phyloP scores from a whole-genome alignment of 2,797 vertebrate species.

The Rhinella marina region DNA sequence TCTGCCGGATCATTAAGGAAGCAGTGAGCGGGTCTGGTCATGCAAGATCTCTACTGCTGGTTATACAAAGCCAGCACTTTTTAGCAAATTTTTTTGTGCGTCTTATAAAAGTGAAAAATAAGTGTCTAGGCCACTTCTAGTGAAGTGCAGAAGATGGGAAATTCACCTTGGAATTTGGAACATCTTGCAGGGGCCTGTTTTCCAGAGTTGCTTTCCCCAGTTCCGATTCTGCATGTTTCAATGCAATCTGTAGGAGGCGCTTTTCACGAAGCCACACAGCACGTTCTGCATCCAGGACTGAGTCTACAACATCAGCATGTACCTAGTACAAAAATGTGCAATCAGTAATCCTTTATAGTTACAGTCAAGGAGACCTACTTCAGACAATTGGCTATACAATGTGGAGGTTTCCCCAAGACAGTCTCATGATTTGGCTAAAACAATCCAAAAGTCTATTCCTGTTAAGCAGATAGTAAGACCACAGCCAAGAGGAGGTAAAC shows the following conservation, averaged over 20 bases:
- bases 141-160: too few species aligned
- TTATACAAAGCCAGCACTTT: too few species aligned
- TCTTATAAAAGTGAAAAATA: neutral
- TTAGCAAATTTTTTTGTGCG: too few species aligned
- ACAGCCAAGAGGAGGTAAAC: too few species aligned
- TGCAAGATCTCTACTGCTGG: too few species aligned
- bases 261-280: constrained; percentile 71
- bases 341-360: neutral
- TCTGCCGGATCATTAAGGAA: too few species aligned
- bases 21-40: too few species aligned
- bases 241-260: constrained; percentile 61
- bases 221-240: constrained; percentile 73
- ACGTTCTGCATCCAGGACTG: constrained; percentile 68
- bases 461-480: too few species aligned
- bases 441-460: too few species aligned
- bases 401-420: neutral
- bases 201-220: constrained; percentile 68
- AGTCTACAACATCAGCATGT: constrained; percentile 26
- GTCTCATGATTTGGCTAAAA: too few species aligned
- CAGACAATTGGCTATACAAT: neutral
- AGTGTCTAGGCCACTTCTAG: neutral
- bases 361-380: neutral
- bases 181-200: constrained; percentile 74
- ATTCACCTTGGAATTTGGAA: constrained; percentile 77
- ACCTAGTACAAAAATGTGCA: constrained; percentile 49